These are phyloP conservation scores for Manduca sexta DNA, from an alignment of 1,140 invertebrate species.

Conservation along the genomic window DNA sequence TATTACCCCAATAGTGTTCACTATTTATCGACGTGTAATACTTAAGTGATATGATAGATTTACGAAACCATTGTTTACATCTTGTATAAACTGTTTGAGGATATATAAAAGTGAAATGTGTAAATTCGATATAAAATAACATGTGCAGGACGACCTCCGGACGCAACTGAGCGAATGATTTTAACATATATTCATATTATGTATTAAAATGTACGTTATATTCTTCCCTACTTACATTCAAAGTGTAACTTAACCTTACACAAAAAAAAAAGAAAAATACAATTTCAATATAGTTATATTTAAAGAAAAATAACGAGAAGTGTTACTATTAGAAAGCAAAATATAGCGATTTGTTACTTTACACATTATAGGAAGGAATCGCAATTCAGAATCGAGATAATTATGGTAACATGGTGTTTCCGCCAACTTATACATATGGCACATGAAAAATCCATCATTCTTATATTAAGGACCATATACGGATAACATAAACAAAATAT, in stretches of 20 bases:
- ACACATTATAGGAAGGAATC: slow-evolving; percentile 54
- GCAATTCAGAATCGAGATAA: slow-evolving; percentile 34
- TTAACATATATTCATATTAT: slow-evolving; percentile 30
- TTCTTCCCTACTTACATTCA: slow-evolving; percentile 55
- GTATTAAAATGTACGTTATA: slow-evolving; percentile 47
- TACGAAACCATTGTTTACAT: no score
- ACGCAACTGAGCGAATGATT: slow-evolving; percentile 28
- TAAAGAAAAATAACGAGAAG: slow-evolving; percentile 51
- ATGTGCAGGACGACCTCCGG: slow-evolving; percentile 21
- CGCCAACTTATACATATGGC: slow-evolving; percentile 63
- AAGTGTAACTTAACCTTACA: slow-evolving; percentile 46
- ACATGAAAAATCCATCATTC: slow-evolving; percentile 49
- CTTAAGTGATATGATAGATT: no score
- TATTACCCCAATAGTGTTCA: no score
- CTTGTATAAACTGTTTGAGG: slow-evolving; percentile 37
- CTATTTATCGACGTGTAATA: no score
- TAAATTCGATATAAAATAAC: background rate
- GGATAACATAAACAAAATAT: slow-evolving; percentile 11
- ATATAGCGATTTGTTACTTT: slow-evolving; percentile 51
- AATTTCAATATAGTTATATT: slow-evolving; percentile 52
- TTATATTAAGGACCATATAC: slow-evolving; percentile 63
- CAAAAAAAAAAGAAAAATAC: slow-evolving; percentile 50
- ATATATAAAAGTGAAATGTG: slow-evolving; percentile 7
- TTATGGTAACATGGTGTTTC: slow-evolving; percentile 53
- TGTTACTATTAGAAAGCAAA: slow-evolving; percentile 56